These are phyloP conservation scores for Platyscapa corneri DNA, from an alignment of 1,140 invertebrate genomes.

Conservation along the genomic window DNA sequence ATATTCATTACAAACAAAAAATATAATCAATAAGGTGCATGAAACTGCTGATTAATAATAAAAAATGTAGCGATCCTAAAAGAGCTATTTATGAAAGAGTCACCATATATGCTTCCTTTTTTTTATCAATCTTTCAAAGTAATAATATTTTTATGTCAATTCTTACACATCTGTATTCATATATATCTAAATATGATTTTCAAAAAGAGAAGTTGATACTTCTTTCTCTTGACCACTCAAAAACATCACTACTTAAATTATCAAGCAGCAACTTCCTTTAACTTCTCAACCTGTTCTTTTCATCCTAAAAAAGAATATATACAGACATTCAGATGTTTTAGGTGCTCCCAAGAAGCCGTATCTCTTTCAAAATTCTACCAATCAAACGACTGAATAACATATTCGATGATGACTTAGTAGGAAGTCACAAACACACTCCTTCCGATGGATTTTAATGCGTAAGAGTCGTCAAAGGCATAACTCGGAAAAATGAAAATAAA, in stretches of 20 bases:
- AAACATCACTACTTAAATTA: slow-evolving; percentile 10
- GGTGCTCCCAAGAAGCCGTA: slow-evolving; percentile 36
- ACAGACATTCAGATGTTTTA: neutral
- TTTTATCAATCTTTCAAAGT: slow-evolving; percentile 13
- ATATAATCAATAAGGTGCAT: neutral
- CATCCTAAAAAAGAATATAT: neutral
- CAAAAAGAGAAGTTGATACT: slow-evolving; percentile 4
- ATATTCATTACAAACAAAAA: neutral
- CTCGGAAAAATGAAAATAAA: slow-evolving; percentile 52
- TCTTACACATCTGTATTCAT: neutral
- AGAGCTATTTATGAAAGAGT: slow-evolving; percentile 35
- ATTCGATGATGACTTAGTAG: slow-evolving; percentile 4
- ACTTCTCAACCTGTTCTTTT: slow-evolving; percentile 28
- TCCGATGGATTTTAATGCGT: slow-evolving; percentile 12
- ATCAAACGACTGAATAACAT: slow-evolving; percentile 6
- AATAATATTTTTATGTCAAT: slow-evolving; percentile 48
- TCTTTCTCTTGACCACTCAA: neutral
- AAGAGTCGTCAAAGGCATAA: neutral
- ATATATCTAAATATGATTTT: slow-evolving; percentile 27
- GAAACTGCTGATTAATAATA: slow-evolving; percentile 41
- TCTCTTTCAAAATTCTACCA: slow-evolving; percentile 46
- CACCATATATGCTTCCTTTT: slow-evolving; percentile 14
- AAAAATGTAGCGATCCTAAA: slow-evolving; percentile 35
- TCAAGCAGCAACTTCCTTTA: neutral
- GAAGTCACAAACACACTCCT: slow-evolving; percentile 8